Base-by-base conservation (phyloP, 1,140 invertebrate species). In the Drosophila hydei region DNA sequence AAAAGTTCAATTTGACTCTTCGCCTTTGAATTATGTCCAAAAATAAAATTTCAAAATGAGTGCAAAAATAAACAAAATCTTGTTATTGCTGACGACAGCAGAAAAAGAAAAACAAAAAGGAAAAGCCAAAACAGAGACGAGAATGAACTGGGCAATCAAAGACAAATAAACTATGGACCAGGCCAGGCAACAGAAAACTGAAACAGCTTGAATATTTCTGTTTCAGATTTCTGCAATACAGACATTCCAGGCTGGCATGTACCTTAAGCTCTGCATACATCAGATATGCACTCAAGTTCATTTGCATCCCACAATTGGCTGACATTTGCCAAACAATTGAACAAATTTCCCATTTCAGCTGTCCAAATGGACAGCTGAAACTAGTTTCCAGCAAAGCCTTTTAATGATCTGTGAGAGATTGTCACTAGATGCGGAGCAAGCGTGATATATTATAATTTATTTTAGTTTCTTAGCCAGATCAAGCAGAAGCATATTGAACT, bases 11-110 rank as follows among this genome's bases (percentile, higher is more conserved):
- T 59, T 52, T 43, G 19, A 9, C 47, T 40, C 36, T 55, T 16
- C n/a, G 30, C 48, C 36, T 42, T 36, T 64, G 74, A 85, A 81
- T 88, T 75, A 81, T 78, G 62, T 75, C 50, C 38, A 18, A 16
- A 42, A 42, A 42, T 42, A 42, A 42, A 14, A 74, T 67, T 48
- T 55, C 27, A 8, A 33, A 25, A 43, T 25, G 19, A 25, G 23
- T 3, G 2, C 43, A 5, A 72, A 58, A 45, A 30, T 81, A 75
- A 88, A 77, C 77, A 85, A 78, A 61, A 7, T 42, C 16, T 14
- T 42, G 50, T 21, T 47, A 14, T 5, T 63, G 36, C 58, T 63
- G 45, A 55, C 74, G 60, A 72, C 65, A 56, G 54, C 38, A 27
- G 4, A 19, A 62, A 79, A 72, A 5, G 0, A 2, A 36, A 8